Conservation (phyloP, 2,113 vertebrate genomes). For the Dolichallabes microphthalmus region DNA sequence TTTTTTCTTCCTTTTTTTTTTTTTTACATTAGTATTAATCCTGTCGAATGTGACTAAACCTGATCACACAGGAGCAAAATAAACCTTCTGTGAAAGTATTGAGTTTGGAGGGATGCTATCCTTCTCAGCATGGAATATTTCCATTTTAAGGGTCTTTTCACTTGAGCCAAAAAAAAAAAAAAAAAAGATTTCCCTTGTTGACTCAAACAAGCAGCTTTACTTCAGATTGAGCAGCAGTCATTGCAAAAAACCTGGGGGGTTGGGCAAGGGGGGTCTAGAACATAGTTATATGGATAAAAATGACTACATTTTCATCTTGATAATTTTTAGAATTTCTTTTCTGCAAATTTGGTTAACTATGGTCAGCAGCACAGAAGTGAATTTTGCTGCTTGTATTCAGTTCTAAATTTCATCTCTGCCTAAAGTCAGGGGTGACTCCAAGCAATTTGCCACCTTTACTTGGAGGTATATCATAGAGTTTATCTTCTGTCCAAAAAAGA, state of each 20-base stretch:
- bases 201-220: background rate
- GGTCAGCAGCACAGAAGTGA: background rate
- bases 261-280: background rate
- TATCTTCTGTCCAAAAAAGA: background rate
- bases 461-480: background rate
- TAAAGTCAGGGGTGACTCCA: background rate
- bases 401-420: background rate
- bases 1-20: background rate
- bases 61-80: slow-evolving; percentile 15
- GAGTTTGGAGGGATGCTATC: background rate
- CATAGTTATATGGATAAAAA: background rate
- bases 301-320: background rate
- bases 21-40: background rate
- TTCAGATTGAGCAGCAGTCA: background rate
- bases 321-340: background rate
- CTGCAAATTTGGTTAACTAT: background rate
- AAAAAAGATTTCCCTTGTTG: slow-evolving; percentile 5
- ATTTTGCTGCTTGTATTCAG: background rate
- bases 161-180: background rate
- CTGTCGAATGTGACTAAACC: background rate
- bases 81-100: background rate
- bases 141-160: background rate
- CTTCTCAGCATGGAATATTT: background rate
- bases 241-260: background rate
- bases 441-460: background rate